phyloP scores from a whole-genome alignment of 2,113 vertebrate genomes.

The Halichoeres trimaculatus region DNA sequence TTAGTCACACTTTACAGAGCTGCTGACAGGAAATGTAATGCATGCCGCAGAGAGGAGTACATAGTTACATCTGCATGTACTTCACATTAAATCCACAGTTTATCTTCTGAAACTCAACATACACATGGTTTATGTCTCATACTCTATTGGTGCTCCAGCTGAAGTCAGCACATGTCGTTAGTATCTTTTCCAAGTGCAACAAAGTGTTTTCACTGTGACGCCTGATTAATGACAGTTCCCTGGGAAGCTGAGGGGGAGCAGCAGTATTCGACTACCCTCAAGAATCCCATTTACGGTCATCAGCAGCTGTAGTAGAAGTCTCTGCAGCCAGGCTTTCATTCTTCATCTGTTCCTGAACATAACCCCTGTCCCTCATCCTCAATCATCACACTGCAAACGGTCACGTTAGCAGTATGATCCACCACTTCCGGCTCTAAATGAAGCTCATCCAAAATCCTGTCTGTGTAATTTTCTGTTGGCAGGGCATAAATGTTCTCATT shows the following conservation, averaged over 20 bases:
- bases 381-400: conserved; percentile 6
- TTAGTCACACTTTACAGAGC: not conserved
- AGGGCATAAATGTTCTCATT: conserved; percentile 23
- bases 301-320: conserved; percentile 36
- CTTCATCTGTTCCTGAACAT: conserved; percentile 20
- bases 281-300: conserved; percentile 52
- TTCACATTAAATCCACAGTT: not conserved
- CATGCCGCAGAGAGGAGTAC: no score
- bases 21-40: no score
- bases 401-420: conserved; percentile 1
- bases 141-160: conserved; percentile 23
- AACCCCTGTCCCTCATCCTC: conserved; percentile 1
- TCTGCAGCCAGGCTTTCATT: conserved; percentile 22
- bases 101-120: not conserved
- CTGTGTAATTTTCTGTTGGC: conserved; percentile 20
- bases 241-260: conserved; percentile 30
- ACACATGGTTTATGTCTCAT: not conserved
- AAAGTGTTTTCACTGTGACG: conserved; percentile 62
- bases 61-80: no score
- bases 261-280: conserved; percentile 48
- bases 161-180: conserved; percentile 29
- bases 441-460: conserved; percentile 14
- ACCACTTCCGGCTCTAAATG: conserved; percentile 25
- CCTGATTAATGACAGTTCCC: conserved; percentile 69
- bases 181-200: conserved; percentile 57